These are phyloP conservation scores for Natrix natrix DNA, from an alignment of 2,797 vertebrate species.

Conservation along the genomic window DNA sequence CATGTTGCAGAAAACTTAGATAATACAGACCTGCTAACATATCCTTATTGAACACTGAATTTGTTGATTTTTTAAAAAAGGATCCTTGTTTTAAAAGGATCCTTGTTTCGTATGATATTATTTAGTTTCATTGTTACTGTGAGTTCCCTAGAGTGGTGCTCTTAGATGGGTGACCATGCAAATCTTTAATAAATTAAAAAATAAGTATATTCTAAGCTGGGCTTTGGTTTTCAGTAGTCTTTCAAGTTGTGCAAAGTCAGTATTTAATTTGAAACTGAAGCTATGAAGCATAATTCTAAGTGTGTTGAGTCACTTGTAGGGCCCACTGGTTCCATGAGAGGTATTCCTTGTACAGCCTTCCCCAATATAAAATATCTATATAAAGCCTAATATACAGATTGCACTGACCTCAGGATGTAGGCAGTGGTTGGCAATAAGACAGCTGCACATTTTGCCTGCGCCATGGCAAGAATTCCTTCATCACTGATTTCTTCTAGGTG, in stretches of 20 bases:
- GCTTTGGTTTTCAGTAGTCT: background rate
- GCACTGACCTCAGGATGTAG: slow-evolving; percentile 93
- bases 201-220: background rate
- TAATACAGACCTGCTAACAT: background rate
- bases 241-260: background rate
- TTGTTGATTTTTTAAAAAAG: background rate
- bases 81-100: too few relatives aligned
- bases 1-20: background rate
- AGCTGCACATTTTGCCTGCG: slow-evolving; percentile 75
- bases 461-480: slow-evolving; percentile 88
- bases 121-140: background rate
- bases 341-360: background rate
- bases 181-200: background rate
- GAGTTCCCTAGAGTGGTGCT: background rate
- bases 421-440: slow-evolving; percentile 94
- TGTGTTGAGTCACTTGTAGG: background rate
- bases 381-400: background rate
- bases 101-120: background rate
- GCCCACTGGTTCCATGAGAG: background rate
- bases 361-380: background rate
- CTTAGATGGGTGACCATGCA: background rate
- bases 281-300: background rate
- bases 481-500: slow-evolving; percentile 94
- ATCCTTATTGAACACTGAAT: background rate
- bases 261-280: background rate